Evolutionary conservation across 1,140 invertebrate genomes (phyloP).

Genomic region (Drosophila bocki): DNA sequence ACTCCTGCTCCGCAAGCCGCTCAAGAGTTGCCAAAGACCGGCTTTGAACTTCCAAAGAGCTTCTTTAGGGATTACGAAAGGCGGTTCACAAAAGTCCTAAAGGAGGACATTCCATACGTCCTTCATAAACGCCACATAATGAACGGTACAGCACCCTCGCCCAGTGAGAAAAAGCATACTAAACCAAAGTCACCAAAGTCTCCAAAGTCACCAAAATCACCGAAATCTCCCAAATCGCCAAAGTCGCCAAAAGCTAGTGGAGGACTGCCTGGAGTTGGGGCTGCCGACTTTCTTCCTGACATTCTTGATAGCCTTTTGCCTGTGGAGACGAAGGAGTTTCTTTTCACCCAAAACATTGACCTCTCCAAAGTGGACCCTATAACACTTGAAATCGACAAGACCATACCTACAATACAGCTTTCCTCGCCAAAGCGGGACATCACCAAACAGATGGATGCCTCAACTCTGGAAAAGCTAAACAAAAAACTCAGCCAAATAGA

Average conservation of each 20-base stretch:
- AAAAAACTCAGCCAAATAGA: constrained; percentile 90
- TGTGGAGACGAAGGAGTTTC: constrained; percentile 86
- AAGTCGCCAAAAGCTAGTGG: constrained; percentile 73
- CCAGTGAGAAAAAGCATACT: constrained; percentile 86
- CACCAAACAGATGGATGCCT: constrained; percentile 88
- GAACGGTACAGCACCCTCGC: constrained; percentile 91
- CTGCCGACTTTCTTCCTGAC: constrained; percentile 79
- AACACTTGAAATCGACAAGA: constrained; percentile 89
- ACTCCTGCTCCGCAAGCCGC: constrained; percentile 77
- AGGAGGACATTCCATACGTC: constrained; percentile 92
- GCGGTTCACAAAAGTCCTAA: constrained; percentile 77
- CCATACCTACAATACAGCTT: constrained; percentile 87
- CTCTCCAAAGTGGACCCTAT: constrained; percentile 89
- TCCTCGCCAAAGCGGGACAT: constrained; percentile 89
- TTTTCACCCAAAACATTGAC: constrained; percentile 90
- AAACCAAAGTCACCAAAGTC: constrained; percentile 87
- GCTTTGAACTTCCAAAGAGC: constrained; percentile 87
- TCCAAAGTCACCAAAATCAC: constrained; percentile 87
- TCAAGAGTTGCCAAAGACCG: constrained; percentile 84
- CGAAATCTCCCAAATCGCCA: constrained; percentile 87
- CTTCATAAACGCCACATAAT: constrained; percentile 93
- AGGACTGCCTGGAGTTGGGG: constrained; percentile 8
- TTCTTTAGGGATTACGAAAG: constrained; percentile 88
- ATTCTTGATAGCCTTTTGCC: constrained; percentile 81
- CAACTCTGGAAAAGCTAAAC: constrained; percentile 88